Base-by-base conservation (phyloP, 2,797 vertebrate species). In the Margarornis squamiger region DNA sequence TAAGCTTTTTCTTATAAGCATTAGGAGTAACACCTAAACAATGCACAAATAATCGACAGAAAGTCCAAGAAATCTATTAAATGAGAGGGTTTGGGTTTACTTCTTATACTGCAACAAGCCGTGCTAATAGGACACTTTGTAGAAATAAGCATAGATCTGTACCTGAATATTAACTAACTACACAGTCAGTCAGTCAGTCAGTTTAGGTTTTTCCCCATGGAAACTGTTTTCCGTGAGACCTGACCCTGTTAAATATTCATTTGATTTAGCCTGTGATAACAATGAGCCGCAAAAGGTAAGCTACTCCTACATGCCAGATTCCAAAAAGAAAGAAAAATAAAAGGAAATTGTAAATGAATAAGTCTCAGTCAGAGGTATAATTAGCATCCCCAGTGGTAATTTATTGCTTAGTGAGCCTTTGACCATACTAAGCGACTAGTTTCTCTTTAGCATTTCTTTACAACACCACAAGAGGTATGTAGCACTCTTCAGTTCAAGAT, bases 41-140 rank as follows among this genome's bases (percentile, higher is more conserved):
- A 5, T 8, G 14, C 12, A 29, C 11, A 32, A 8, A 34, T 36
- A 71, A 71, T 6, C 18, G 15, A 10, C n/a, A 30, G 32, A 34
- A 72, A 78, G 12, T 9, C 1, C 38, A 65, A 76, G 32, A 51
- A 51, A 51, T 15, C 21, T 78, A 6, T 59, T 39, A 66, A 86
- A 88, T 0, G 0, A 34, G 12, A 65, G 5, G 7, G 3, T 83
- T 59, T n/a, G 1, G 2, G 4, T 89, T 51, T 75, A 38, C 70
- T 87, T 84, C 10, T 66, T 63, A 54, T 10, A 26, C 21, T 54
- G n/a, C 29, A 70, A 43, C 14, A 26, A 48, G 36, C 10, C 43
- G 4, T 51, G 48, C 13, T 66, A 11, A 54, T 54, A 55, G 20
- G 59, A 71, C 13, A 3, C 17, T 66, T 59, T 32, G 26, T 41